Evolutionary conservation across 30 jellyfish, hydroid and myxozoan species (phyloP).

Genomic region (Catostylus mosaicus): DNA sequence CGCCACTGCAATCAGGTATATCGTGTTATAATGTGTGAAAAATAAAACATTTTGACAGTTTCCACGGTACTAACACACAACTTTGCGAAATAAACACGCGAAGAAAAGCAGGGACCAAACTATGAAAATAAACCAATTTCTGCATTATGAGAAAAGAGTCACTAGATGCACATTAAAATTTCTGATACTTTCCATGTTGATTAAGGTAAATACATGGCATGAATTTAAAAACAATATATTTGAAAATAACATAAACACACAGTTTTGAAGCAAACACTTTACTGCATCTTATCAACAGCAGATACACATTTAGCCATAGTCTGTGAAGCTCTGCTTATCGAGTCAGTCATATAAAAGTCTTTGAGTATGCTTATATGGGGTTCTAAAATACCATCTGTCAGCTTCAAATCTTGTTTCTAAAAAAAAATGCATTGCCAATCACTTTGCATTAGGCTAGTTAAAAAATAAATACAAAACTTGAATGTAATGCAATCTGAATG

Average conservation of each 20-base stretch:
- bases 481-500: too few species aligned
- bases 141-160: too few species aligned
- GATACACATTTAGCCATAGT: slow-evolving; percentile 99
- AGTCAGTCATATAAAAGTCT: slow-evolving; percentile 96
- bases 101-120: too few species aligned
- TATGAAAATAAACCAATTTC: too few species aligned
- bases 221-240: background rate
- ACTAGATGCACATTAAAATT: too few species aligned
- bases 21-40: too few species aligned
- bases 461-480: too few species aligned
- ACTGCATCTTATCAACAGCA: slow-evolving; percentile 95
- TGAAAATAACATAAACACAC: background rate
- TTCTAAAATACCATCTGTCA: slow-evolving; percentile 47
- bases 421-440: slow-evolving; percentile 12
- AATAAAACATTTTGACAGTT: too few species aligned
- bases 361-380: slow-evolving; percentile 71
- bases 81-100: too few species aligned
- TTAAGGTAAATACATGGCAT: background rate
- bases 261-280: background rate
- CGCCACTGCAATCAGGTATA: too few species aligned
- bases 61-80: too few species aligned
- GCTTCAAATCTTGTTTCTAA: slow-evolving; percentile 48
- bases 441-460: too few species aligned
- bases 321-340: slow-evolving; percentile 94
- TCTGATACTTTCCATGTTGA: background rate